These are phyloP conservation scores for Cyclina sinensis DNA, from an alignment of 1,140 invertebrate genomes.

Conservation along the genomic window DNA sequence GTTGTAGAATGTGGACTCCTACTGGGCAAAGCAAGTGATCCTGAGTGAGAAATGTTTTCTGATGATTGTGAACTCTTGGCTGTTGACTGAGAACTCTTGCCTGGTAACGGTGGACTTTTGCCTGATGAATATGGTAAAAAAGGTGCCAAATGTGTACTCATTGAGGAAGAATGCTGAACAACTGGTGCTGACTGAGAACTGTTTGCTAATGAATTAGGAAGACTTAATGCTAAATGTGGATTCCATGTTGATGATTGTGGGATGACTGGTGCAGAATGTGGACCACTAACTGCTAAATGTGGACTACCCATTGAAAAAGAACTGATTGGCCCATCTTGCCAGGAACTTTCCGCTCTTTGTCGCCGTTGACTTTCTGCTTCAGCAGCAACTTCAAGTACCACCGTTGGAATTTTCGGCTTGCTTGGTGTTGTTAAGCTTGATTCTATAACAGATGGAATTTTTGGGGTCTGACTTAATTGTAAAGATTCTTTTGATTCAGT, in stretches of 20 bases:
- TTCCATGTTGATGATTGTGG: neutral
- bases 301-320: neutral
- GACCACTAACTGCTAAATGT: neutral
- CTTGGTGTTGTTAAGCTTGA: neutral
- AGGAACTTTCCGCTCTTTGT: neutral
- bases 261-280: neutral
- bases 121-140: neutral
- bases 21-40: neutral
- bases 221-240: neutral
- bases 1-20: neutral
- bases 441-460: slow-evolving; percentile 12
- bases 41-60: no score
- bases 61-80: neutral
- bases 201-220: neutral
- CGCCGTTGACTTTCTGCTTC: neutral
- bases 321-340: neutral
- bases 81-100: neutral
- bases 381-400: slow-evolving; percentile 35
- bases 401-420: slow-evolving; percentile 38
- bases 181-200: neutral
- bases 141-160: neutral
- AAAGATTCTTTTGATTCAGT: neutral
- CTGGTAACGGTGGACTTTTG: neutral
- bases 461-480: neutral
- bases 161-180: neutral